phyloP scores from a whole-genome alignment of 2,797 vertebrate species.

The Sebastes goodei region DNA sequence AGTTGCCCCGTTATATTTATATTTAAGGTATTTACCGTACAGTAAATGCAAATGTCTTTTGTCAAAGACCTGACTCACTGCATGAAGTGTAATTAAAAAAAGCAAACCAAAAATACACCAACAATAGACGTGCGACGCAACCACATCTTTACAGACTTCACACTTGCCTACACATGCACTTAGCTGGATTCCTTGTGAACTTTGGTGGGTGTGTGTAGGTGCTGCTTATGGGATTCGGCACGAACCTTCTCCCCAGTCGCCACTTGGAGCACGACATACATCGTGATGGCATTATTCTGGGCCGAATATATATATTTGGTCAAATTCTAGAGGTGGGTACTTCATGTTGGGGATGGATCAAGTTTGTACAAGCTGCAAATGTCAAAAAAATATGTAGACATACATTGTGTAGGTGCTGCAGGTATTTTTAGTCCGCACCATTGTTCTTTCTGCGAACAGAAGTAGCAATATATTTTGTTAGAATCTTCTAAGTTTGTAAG shows the following conservation, averaged over 20 bases:
- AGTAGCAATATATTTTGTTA: not conserved
- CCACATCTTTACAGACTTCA: conserved; percentile 59
- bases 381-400: not conserved
- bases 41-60: not conserved
- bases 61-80: not conserved
- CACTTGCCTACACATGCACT: conserved; percentile 64
- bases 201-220: conserved; percentile 65
- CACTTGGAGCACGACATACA: conserved; percentile 1
- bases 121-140: conserved; percentile 16
- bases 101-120: conserved; percentile 11
- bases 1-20: not conserved
- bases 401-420: not conserved
- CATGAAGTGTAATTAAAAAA: not conserved
- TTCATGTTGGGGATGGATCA: not conserved
- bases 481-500: not conserved
- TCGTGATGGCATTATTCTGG: conserved; percentile 2
- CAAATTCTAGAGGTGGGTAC: not conserved
- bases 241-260: conserved; percentile 22
- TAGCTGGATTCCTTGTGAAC: conserved; percentile 53
- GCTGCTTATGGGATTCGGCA: conserved; percentile 33
- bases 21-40: not conserved
- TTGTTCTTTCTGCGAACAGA: not conserved
- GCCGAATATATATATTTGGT: not conserved
- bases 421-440: not conserved
- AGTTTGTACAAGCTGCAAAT: not conserved